Evolutionary conservation across 2,888 invertebrate species (phyloP), one percentile per base, ranked within the genome.

Genomic region (Tricholauxania praeusta): DNA sequence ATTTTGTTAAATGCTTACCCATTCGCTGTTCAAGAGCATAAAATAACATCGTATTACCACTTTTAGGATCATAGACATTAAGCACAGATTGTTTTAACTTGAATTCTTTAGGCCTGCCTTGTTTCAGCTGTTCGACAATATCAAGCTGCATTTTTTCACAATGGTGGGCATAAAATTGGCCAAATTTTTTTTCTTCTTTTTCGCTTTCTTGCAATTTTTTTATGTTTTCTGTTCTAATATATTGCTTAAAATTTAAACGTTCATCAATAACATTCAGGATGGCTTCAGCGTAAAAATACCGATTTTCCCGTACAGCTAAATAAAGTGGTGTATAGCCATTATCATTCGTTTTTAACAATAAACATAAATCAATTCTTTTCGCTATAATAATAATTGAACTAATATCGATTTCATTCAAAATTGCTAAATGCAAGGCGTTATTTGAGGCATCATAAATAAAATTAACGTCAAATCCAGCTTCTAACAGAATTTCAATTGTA

Each of bases 261-360:
- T 81, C 63, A 76, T 87, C 86, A 6, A 87, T 74, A 1, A 74
- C 67, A 72, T 83, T 82, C 17, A 84, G 72, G 5, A 87, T 80
- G 2, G 78, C 69, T 74, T 87, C 87, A 1, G 81, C 83, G 75
- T 81, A 75, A 17, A 80, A 67, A 60, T 79, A 86, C 28, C 81
- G 80, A 75, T 85, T 82, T 22, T 82, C 77, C 1, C 83, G 81
- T 1, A 85, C 79, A 0, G 85, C 86, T 28, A 85, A 68, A 53
- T 86, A 87, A 1, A 87, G 48, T 0, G 82, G 81, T 1, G 86
- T 84, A 32, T 85, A 80, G 2, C 87, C 87, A 71, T 84, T 84
- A 72, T 87, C 82, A 51, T 87, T 87, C 12, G 74, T 76, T 39
- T 78, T 72, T 12, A 81, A 72, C 1, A 87, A 67, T 48, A 82